Base-by-base conservation (phyloP, 2,113 vertebrate genomes). In the Zosterops lateralis region DNA sequence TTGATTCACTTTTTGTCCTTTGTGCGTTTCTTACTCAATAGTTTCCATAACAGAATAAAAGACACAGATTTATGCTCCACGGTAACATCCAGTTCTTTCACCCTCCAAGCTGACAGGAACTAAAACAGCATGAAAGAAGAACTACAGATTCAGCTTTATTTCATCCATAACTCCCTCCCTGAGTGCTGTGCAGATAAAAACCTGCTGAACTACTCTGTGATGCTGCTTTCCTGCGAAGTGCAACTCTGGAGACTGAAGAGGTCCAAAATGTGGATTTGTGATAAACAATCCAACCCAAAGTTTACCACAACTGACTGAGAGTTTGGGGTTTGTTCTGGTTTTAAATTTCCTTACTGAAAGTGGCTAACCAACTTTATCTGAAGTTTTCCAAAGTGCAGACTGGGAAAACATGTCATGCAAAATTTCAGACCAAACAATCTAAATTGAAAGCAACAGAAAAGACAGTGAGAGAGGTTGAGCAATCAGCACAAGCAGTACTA, bases 281-380 rank as follows among this genome's bases (percentile, higher is more conserved):
- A 58, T 64, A 85, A 87, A 82, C 38, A 72, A 60, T 34, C 58
- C 73, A 89, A 84, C 47, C 9, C 8, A 3, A 64, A 57, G 54
- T 57, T 68, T 48, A 80, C 31, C 58, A 77, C 50, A 87, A 48
- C 1, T 64, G 24, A 31, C 45, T 57, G 28, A 80, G 60, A 34
- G 24, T 47, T 73, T 77, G 34, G 36, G 9, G 19, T 62, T 80
- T 61, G 29, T 20, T 62, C 65, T 79, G 20, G 50, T 77, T 81
- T 84, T 50, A 87, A 34, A 53, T 93, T 89, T 78, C 68, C 42
- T 74, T 38, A 77, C 44, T 78, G 80, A 83, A 95, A 95, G 80
- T 22, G 36, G 34, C 62, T 87, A 77, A 78, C 34, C 32, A 45
- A 40, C 17, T 72, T 42, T n/a, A 71, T 84, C 31, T 75, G 47